Conservation (phyloP, 2,797 vertebrate genomes). For the Parambassis ranga region DNA sequence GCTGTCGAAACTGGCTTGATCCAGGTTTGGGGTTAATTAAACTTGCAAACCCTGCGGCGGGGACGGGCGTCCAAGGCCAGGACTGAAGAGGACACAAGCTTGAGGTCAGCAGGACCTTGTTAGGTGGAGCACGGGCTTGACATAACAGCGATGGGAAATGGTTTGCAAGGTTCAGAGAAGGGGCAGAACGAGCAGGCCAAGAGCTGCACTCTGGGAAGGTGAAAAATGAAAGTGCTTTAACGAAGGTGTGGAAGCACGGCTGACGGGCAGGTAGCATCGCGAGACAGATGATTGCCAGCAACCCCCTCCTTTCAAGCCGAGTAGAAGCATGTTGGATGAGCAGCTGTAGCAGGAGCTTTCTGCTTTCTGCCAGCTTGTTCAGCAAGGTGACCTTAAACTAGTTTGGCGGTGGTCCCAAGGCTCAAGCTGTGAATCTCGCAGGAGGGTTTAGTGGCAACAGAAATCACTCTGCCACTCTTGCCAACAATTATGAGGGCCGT, state of each 20-base stretch:
- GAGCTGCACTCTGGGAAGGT: constrained; percentile 57
- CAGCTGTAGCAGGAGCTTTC: constrained; percentile 66
- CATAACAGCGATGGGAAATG: constrained; percentile 66
- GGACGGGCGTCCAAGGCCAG: constrained; percentile 56
- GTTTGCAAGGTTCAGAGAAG: constrained; percentile 59
- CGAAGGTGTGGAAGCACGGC: constrained; percentile 41
- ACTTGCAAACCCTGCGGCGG: constrained; percentile 69
- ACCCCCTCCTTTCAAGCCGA: constrained; percentile 30
- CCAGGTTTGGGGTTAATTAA: constrained; percentile 80
- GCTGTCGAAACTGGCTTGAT: constrained; percentile 60
- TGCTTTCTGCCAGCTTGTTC: constrained; percentile 71
- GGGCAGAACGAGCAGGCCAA: constrained; percentile 52
- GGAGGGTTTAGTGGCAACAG: constrained; percentile 70
- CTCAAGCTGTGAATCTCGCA: constrained; percentile 72
- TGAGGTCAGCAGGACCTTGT: constrained; percentile 75
- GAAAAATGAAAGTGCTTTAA: constrained; percentile 53
- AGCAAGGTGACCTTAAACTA: constrained; percentile 81
- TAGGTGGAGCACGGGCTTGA: constrained; percentile 68
- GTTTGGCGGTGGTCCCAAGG: constrained; percentile 74
- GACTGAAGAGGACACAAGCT: constrained; percentile 63
- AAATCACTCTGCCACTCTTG: constrained; percentile 62
- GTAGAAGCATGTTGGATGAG: constrained; percentile 64
- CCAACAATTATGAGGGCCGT: constrained; percentile 59
- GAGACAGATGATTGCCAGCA: constrained; percentile 58
- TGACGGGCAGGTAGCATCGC: constrained; percentile 30